Conservation (phyloP, 2,888 invertebrate genomes). For the Lochmaea capreae region DNA sequence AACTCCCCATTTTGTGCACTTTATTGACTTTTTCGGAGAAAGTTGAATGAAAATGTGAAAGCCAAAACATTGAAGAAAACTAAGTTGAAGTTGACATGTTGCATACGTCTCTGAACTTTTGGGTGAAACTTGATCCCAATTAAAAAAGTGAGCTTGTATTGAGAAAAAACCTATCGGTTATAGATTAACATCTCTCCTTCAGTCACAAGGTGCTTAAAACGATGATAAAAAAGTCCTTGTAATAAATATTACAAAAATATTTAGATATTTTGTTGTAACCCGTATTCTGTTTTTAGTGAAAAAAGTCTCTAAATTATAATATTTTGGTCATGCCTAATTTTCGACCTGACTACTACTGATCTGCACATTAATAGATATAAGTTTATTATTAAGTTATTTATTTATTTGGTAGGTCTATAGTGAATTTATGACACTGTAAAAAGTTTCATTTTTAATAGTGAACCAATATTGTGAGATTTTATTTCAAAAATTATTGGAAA, state of each 20-base stretch:
- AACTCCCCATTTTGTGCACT: no score
- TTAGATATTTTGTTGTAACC: constrained; percentile 26
- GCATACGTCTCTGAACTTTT: no score
- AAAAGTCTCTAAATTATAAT: neutral
- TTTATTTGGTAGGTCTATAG: neutral
- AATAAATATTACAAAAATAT: constrained; percentile 30
- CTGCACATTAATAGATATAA: constrained; percentile 31
- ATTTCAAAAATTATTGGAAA: no score
- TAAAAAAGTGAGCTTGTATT: neutral
- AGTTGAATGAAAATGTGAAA: no score
- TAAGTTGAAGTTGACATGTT: no score
- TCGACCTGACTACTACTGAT: constrained; percentile 30
- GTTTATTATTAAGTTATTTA: constrained; percentile 12
- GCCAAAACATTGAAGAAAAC: no score
- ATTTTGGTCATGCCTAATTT: constrained; percentile 10
- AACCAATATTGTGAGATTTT: neutral
- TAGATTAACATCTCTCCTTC: neutral
- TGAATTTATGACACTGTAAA: constrained; percentile 4
- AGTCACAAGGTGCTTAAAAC: neutral
- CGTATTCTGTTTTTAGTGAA: constrained; percentile 19
- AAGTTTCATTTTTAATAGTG: no score
- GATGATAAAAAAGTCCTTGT: neutral
- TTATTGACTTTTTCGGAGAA: no score
- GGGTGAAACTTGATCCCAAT: no score
- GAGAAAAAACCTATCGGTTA: neutral